Percentiles rank a stretch among this genome's conserved stretches.
phyloP scores from a whole-genome alignment of 2,797 vertebrate species.

The Diglossa cyanea region DNA sequence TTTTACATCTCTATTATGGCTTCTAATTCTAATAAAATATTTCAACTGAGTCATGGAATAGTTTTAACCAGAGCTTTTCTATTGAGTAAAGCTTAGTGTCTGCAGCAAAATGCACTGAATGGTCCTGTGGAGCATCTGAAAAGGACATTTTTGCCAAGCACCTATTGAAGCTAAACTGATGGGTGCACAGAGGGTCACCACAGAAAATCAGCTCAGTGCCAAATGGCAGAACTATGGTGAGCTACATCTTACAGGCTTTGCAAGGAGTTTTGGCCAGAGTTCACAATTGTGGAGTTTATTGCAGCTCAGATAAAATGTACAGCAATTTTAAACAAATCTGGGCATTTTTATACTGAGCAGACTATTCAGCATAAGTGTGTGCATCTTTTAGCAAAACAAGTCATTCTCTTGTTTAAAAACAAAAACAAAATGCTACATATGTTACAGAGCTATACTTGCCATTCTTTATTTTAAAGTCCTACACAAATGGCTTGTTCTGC shows the following conservation, averaged over 20 bases:
- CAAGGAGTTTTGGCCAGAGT: conserved; percentile 8
- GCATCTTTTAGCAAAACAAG: conserved; percentile 53
- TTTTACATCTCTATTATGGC: background rate
- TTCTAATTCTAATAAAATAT: background rate
- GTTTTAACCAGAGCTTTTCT: background rate
- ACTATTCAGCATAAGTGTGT: conserved; percentile 54
- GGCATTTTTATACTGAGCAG: conserved; percentile 18
- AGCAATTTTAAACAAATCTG: conserved; percentile 22
- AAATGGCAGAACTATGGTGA: conserved; percentile 1
- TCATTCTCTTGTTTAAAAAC: conserved; percentile 60
- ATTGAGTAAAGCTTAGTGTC: background rate
- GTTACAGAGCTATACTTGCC: conserved; percentile 45
- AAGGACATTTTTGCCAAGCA: background rate
- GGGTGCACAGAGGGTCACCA: background rate
- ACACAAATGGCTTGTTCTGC: conserved; percentile 74
- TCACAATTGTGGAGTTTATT: background rate
- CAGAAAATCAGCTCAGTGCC: background rate
- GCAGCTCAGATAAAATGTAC: background rate
- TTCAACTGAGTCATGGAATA: background rate
- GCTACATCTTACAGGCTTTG: background rate
- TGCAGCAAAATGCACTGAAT: background rate
- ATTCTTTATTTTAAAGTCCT: conserved; percentile 64
- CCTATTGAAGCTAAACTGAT: background rate
- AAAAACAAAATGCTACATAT: conserved; percentile 32
- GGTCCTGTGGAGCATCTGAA: background rate